Evolutionary conservation across 64 coral and sea anemone species (phyloP).

Genomic region (Montipora capricornis): DNA sequence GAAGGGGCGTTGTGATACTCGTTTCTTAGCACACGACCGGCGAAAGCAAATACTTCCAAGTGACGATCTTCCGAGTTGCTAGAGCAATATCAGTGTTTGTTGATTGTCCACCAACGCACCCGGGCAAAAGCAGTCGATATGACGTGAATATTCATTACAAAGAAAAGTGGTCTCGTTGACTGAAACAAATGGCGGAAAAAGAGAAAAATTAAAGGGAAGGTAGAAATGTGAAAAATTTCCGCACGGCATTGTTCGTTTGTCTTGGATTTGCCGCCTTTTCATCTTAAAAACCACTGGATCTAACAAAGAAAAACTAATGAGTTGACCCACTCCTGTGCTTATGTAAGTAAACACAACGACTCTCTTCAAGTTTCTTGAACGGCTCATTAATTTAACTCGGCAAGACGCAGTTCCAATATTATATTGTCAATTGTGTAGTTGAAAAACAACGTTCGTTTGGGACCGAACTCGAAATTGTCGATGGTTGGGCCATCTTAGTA

Average conservation of each 20-base stretch:
- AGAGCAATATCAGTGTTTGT: slow-evolving; percentile 47
- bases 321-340: slow-evolving; percentile 3
- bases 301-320: not conserved
- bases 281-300: not conserved
- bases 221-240: not conserved
- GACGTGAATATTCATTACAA: not conserved
- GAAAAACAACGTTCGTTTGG: not conserved
- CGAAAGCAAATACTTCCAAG: slow-evolving; percentile 55
- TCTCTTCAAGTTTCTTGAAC: not conserved
- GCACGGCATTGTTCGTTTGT: not conserved
- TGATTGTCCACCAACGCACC: slow-evolving; percentile 5
- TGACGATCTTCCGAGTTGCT: slow-evolving; percentile 6
- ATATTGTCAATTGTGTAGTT: not conserved
- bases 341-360: slow-evolving; percentile 24
- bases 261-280: not conserved
- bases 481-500: not conserved
- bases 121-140: not conserved
- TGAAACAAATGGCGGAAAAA: not conserved
- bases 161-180: not conserved
- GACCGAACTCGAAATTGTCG: not conserved
- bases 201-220: not conserved
- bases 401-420: slow-evolving; percentile 21
- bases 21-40: slow-evolving; percentile 26
- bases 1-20: slow-evolving; percentile 10
- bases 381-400: slow-evolving; percentile 42